Evolutionary conservation across 2,113 vertebrate genomes (phyloP).

Genomic region (Amphiprion percula): DNA sequence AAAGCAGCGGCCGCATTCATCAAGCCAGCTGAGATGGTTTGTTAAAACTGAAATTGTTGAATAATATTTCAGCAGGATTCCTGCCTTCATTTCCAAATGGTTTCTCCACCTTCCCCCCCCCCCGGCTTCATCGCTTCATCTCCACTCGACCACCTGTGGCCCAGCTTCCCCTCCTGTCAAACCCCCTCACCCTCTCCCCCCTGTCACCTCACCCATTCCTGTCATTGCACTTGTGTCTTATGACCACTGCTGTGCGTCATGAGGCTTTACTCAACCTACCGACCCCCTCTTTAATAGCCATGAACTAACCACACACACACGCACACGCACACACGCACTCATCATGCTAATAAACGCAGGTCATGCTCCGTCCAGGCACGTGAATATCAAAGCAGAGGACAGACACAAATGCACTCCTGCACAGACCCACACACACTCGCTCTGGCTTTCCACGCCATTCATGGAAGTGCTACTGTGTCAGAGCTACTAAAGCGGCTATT

Average conservation of each 20-base stretch:
- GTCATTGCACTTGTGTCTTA: slow-evolving; percentile 61
- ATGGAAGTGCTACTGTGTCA: slow-evolving; percentile 67
- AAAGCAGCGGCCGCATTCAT: background rate
- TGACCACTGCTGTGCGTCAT: slow-evolving; percentile 66
- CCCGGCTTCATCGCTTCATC: background rate
- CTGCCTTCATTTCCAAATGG: slow-evolving; percentile 7
- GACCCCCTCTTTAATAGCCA: slow-evolving; percentile 29
- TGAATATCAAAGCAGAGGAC: slow-evolving; percentile 57
- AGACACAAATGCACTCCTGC: slow-evolving; percentile 40
- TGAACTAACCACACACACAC: slow-evolving; percentile 21
- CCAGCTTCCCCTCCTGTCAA: slow-evolving; percentile 55
- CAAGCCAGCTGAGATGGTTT: background rate
- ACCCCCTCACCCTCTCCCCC: slow-evolving; percentile 21
- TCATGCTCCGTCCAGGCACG: slow-evolving; percentile 55
- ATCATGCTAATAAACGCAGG: slow-evolving; percentile 45
- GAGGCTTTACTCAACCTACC: slow-evolving; percentile 46
- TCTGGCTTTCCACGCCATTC: slow-evolving; percentile 71
- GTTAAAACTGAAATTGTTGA: slow-evolving; percentile 37
- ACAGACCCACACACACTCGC: slow-evolving; percentile 30
- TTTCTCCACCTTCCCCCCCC: background rate
- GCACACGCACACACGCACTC: slow-evolving; percentile 37
- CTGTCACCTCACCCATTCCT: slow-evolving; percentile 55
- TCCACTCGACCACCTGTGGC: slow-evolving; percentile 67
- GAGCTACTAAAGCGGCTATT: slow-evolving; percentile 58
- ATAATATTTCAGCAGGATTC: slow-evolving; percentile 17